Percentiles rank a stretch among this genome's conserved stretches.
Evolutionary conservation across 2,113 vertebrate genomes (phyloP).

Genomic region (Zosterops hypoxanthus): DNA sequence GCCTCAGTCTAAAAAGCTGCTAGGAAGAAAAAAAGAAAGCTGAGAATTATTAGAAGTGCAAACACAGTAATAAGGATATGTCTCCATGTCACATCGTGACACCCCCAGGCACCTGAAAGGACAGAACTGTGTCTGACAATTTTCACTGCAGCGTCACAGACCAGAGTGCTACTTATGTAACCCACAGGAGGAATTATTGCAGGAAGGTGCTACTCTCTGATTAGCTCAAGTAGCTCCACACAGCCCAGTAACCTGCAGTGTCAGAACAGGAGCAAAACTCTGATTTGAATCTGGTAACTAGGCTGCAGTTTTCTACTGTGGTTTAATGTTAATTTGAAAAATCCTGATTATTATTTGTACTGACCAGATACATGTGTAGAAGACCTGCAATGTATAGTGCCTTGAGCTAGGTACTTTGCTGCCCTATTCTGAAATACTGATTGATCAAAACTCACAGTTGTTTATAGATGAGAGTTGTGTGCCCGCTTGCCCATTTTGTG

Average conservation of each 20-base stretch:
- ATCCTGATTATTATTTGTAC: background rate
- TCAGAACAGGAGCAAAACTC: background rate
- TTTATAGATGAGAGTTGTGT: background rate
- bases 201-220: background rate
- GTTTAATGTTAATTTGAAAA: background rate
- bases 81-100: background rate
- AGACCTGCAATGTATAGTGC: background rate
- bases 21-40: background rate
- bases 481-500: background rate
- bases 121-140: background rate
- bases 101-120: background rate
- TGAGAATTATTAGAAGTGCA: slow-evolving; percentile 13
- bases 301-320: background rate
- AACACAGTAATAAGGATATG: background rate
- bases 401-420: background rate
- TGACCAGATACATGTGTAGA: no score
- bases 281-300: background rate
- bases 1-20: background rate
- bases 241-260: background rate
- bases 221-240: background rate
- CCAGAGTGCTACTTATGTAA: background rate
- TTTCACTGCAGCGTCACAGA: background rate
- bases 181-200: background rate
- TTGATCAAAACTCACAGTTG: background rate
- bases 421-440: background rate